Percentiles rank a stretch among this genome's conserved stretches.
Evolutionary conservation across 2,797 vertebrate species (phyloP).

Genomic region (Novumbra hubbsi): DNA sequence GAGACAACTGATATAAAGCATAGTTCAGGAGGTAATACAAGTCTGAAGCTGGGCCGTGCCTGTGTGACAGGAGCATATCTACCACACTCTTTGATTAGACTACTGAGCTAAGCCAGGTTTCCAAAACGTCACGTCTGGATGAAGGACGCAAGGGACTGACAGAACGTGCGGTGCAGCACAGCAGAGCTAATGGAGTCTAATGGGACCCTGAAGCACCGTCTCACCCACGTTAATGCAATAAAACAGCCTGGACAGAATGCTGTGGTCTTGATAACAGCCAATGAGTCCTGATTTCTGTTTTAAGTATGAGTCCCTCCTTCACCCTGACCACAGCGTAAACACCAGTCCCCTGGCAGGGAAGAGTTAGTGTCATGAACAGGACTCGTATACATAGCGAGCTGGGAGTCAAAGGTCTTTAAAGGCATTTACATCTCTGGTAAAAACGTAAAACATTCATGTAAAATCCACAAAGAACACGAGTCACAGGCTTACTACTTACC

Average conservation of each 20-base stretch:
- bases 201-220: neutral
- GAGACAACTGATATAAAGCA: neutral
- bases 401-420: neutral
- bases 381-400: neutral
- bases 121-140: neutral
- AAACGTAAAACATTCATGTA: too few species aligned
- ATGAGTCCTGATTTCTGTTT: neutral
- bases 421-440: neutral
- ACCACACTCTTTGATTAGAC: neutral
- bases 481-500: neutral
- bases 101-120: neutral
- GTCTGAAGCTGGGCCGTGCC: neutral
- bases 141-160: neutral
- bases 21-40: neutral
- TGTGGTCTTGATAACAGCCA: neutral
- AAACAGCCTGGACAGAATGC: neutral
- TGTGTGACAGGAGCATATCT: neutral
- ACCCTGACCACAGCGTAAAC: neutral
- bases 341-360: neutral
- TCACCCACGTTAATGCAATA: neutral
- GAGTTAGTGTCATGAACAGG: neutral
- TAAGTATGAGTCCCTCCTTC: neutral
- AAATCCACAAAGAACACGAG: neutral
- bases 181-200: neutral
- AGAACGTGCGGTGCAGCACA: neutral